Evolutionary conservation across 2,888 invertebrate genomes (phyloP), one percentile per base, ranked within the genome.

Genomic region (Monoplex corrugatus): DNA sequence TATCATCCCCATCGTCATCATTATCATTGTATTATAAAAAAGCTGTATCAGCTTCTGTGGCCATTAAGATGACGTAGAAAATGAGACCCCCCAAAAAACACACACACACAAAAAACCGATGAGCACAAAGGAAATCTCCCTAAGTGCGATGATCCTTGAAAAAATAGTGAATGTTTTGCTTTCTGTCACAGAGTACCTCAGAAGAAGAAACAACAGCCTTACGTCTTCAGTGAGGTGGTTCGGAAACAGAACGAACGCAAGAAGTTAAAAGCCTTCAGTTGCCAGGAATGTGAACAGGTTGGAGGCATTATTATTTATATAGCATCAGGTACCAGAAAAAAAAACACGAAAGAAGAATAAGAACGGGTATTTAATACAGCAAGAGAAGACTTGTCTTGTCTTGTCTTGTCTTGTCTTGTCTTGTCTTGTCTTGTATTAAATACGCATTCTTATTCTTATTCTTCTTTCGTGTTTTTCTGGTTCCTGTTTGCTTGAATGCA

Each of bases 231-330:
- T 5, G 92, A 94, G 63, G 95, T 95, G 44, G 95, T 96, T 38
- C 92, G 95, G 80, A 95, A 95, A 89, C 92, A 93, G 89, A 93
- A 92, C 87, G 95, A 95, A 57, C 91, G 96, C 75, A 91, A 93
- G 89, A 93, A 95, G 87, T 92, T 96, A 86, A 92, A 94, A n/a
- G 95, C 94, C 2, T 94, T 93, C 89, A 93, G 93, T 75, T 96
- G 96, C 92, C 92, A 92, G 78, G 94, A 95, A 90, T 96, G 96
- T 91, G 90, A 93, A 85, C 92, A 95, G 92, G 96, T 96, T 28
- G 8, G 63, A 13, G 50, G 28, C 68, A 28, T 19, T 68, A 6
- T 68, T 23, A 23, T 68, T 13, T 68, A 23, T 19, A 68, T 28
- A 23, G 13, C n/a, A 68, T 13, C 8, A n/a, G 16, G 68, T 19